phyloP scores from a whole-genome alignment of 1,140 invertebrate genomes.

The Coptotermes formosanus region DNA sequence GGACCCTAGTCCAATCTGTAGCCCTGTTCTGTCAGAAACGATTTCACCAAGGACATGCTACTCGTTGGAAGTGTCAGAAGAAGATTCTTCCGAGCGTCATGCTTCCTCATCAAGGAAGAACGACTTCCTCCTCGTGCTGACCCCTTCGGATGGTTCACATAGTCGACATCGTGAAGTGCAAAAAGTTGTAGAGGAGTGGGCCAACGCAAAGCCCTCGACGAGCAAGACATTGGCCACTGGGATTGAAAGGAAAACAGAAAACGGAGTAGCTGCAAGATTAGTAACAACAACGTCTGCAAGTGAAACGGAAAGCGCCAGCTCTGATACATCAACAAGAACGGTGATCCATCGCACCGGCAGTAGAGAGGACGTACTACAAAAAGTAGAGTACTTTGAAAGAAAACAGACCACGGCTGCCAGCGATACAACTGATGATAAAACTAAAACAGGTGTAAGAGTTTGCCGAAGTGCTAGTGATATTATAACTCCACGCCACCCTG shows the following conservation, averaged over 20 bases:
- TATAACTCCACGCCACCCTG: neutral
- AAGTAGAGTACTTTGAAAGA: slow-evolving; percentile 78
- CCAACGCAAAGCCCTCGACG: slow-evolving; percentile 37
- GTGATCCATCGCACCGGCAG: slow-evolving; percentile 53
- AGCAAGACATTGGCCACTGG: slow-evolving; percentile 33
- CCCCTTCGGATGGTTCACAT: slow-evolving; percentile 46
- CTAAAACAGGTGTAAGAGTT: slow-evolving; percentile 23
- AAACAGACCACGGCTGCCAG: slow-evolving; percentile 50
- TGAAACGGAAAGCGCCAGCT: slow-evolving; percentile 66
- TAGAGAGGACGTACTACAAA: slow-evolving; percentile 63
- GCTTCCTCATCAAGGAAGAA: slow-evolving; percentile 42
- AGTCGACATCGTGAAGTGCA: slow-evolving; percentile 48
- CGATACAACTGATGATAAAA: neutral
- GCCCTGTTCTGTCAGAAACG: slow-evolving; percentile 39
- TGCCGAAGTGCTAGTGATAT: slow-evolving; percentile 32
- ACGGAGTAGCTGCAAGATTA: slow-evolving; percentile 42
- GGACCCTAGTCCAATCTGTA: slow-evolving; percentile 39
- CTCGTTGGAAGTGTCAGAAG: slow-evolving; percentile 52
- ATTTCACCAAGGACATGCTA: slow-evolving; percentile 55
- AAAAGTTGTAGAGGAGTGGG: slow-evolving; percentile 51
- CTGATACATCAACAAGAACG: slow-evolving; percentile 65
- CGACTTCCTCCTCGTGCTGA: slow-evolving; percentile 54
- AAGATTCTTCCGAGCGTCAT: slow-evolving; percentile 41
- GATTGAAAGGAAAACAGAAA: slow-evolving; percentile 40
- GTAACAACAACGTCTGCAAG: slow-evolving; percentile 43